Percentiles rank a stretch among this genome's conserved stretches.
These are phyloP conservation scores for Liasis olivaceus DNA, from an alignment of 2,797 vertebrate species.

Conservation along the genomic window DNA sequence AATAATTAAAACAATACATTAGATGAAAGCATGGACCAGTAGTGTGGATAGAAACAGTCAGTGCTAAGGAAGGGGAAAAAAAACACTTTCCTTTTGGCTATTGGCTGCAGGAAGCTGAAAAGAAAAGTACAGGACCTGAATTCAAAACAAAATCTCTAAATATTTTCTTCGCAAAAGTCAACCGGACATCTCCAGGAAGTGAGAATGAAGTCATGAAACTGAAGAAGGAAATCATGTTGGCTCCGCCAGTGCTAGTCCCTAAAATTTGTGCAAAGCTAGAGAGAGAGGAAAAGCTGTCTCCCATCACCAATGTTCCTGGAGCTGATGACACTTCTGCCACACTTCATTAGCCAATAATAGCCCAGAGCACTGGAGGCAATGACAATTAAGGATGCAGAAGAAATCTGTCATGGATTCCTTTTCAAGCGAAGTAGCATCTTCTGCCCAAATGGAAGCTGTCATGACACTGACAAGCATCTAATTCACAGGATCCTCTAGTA, in stretches of 20 bases:
- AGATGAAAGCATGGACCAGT: slow-evolving; percentile 51
- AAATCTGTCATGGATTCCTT: not conserved
- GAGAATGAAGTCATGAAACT: not conserved
- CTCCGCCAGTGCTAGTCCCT: not conserved
- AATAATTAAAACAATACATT: slow-evolving; percentile 68
- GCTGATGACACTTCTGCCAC: not conserved
- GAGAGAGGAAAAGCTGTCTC: not conserved
- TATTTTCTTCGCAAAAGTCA: not conserved
- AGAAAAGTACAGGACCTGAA: not conserved
- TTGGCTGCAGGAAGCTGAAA: not conserved
- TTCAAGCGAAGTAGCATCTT: not conserved
- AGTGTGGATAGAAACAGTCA: slow-evolving; percentile 32
- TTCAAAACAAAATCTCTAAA: not conserved
- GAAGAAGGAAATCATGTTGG: not conserved
- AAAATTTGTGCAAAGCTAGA: not conserved
- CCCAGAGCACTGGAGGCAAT: no score
- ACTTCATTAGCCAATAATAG: not conserved
- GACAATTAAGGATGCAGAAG: not conserved
- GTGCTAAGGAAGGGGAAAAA: not conserved
- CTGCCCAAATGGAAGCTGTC: not conserved
- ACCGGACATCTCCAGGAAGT: not conserved
- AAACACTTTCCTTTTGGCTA: not conserved
- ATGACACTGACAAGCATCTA: not conserved
- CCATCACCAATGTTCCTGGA: not conserved
- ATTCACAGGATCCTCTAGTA: not conserved